A percentile compares a stretch with the other conserved stretches of the same genome.
These are phyloP conservation scores for Parnassius smintheus DNA, from an alignment of 2,888 invertebrate species.

Conservation along the genomic window DNA sequence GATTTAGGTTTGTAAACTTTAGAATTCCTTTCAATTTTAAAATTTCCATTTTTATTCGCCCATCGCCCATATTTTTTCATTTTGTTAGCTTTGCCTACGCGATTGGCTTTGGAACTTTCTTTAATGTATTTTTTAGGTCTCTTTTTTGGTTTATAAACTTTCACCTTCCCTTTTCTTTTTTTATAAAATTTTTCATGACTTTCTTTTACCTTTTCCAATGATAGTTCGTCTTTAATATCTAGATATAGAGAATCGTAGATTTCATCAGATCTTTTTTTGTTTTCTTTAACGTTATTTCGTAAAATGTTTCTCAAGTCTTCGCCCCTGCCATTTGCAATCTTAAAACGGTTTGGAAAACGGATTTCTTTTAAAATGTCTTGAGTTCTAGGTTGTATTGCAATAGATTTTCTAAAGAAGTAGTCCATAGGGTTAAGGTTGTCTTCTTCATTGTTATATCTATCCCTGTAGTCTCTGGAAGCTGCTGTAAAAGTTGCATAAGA, in stretches of 20 bases:
- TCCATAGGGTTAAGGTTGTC: background rate
- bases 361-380: background rate
- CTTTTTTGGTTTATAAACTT: background rate
- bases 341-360: slow-evolving; percentile 1
- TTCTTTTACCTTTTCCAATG: background rate
- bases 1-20: background rate
- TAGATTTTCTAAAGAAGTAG: background rate
- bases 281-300: background rate
- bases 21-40: background rate
- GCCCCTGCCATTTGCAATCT: slow-evolving; percentile 3
- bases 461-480: background rate
- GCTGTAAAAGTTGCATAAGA: background rate
- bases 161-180: background rate
- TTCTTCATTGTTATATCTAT: background rate
- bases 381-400: background rate
- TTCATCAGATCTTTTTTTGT: background rate
- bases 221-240: background rate
- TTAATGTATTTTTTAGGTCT: background rate
- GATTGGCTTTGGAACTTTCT: background rate
- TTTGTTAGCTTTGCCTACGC: background rate
- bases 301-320: background rate
- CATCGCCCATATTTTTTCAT: background rate
- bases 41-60: background rate
- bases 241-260: background rate
- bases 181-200: slow-evolving; percentile 2